These are phyloP conservation scores for Kuschelorhynchus macadamiae DNA, from an alignment of 2,888 invertebrate genomes.

Conservation along the genomic window DNA sequence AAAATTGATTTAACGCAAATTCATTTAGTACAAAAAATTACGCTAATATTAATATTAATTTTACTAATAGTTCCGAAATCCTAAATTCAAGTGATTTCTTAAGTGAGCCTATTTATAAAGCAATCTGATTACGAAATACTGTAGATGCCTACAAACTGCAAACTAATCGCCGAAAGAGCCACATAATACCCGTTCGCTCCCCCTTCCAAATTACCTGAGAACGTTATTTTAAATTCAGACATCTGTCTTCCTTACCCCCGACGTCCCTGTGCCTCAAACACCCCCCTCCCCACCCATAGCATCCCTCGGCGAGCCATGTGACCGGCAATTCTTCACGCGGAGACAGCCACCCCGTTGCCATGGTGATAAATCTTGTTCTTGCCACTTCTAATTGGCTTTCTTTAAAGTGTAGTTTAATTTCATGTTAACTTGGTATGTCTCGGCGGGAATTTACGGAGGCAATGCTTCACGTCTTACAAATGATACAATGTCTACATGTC, in stretches of 20 bases:
- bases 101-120: background rate
- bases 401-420: slow-evolving; percentile 67
- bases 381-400: slow-evolving; percentile 70
- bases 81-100: no score
- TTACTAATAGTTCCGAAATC: no score
- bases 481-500: slow-evolving; percentile 53
- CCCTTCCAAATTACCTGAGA: slow-evolving; percentile 47
- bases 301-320: slow-evolving; percentile 58
- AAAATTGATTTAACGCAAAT: no score
- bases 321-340: slow-evolving; percentile 68
- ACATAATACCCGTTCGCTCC: slow-evolving; percentile 39
- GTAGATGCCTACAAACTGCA: slow-evolving; percentile 24
- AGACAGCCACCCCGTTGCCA: slow-evolving; percentile 69
- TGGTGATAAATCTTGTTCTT: slow-evolving; percentile 70
- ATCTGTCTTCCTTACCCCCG: slow-evolving; percentile 44
- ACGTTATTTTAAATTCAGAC: slow-evolving; percentile 48
- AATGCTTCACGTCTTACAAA: slow-evolving; percentile 56
- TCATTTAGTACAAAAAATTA: no score
- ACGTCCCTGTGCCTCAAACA: slow-evolving; percentile 28
- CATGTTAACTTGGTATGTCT: slow-evolving; percentile 62
- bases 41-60: no score
- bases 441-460: slow-evolving; percentile 59
- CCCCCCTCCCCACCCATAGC: slow-evolving; percentile 41
- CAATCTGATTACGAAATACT: background rate
- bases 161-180: slow-evolving; percentile 39